Evolutionary conservation across 92 coral and sea anemone genomes (phyloP), one percentile per base, ranked within the genome.

Genomic region (Zoanthus gigantus): DNA sequence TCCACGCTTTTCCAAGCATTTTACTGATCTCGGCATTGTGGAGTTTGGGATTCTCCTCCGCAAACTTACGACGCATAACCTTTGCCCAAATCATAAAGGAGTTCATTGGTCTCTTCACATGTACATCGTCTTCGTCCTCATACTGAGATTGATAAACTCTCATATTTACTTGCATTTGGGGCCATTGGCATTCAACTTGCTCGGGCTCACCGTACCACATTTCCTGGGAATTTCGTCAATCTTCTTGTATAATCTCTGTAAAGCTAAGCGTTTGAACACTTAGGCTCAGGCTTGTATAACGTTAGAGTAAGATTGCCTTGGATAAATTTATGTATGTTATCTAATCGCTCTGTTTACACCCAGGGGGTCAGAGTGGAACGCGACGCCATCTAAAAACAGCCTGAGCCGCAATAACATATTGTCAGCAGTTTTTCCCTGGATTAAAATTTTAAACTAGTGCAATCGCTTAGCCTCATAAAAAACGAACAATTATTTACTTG

Each of bases 11-110:
- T 18, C 99, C 99, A 53, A 97, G 83, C 87, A 97, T 95, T 82
- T 97, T 97, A 61, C 98, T 96, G 76, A 97, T 97, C 92, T 97
- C 99, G 12, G 99, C 99, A 80, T 97, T 97, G 86, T 97, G 99
- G 4, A 97, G 93, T 76, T 97, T 97, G 16, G 99, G 99, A 79
- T 97, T 97, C 69, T 97, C 98, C 89, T 97, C 99, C 18, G 99
- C 99, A 79, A 97, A 97, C 76, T 95, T 94, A 9, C 99, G 92
- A 31, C 99, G 88, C 99, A 97, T 97, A 32, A 97, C 94, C 87
- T 97, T 97, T 28, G 99, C 99, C 99, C 99, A 97, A 11, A 97
- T 96, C 99, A 97, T 97, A 92, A 97, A 97, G 15, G 98, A 95
- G 87, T 97, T 97, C 99, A 97, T 97, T 0, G 99, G 99, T 63